A percentile compares a stretch with the other conserved stretches of the same genome.
Conservation (phyloP, 2,113 vertebrate genomes). For the Saguinus midas region DNA sequence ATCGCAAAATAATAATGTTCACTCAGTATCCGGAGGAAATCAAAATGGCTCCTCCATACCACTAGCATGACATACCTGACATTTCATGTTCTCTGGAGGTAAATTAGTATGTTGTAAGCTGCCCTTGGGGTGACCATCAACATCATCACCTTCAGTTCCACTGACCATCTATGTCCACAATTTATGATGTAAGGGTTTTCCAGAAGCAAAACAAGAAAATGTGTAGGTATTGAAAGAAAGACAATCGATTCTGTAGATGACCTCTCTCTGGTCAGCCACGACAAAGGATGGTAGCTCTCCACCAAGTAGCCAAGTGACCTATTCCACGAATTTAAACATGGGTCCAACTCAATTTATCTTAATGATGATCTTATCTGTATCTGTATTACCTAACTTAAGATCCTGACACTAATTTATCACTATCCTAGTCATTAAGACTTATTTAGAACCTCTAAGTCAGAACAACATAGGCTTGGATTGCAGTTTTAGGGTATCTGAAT, state of each 20-base stretch:
- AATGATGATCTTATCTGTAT: not conserved
- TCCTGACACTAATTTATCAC: not conserved
- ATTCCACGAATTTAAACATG: not conserved
- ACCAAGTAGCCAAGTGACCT: not conserved
- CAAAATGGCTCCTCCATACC: not conserved
- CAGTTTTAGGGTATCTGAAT: not conserved
- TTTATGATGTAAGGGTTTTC: not conserved
- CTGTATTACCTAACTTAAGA: not conserved
- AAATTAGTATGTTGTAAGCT: not conserved
- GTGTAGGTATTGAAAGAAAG: not conserved
- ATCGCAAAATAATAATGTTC: not conserved
- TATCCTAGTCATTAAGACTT: not conserved
- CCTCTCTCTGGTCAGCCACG: not conserved
- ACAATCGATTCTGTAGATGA: not conserved
- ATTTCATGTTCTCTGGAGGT: not conserved
- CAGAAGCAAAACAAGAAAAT: not conserved
- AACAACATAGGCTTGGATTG: not conserved
- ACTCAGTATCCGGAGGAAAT: not conserved
- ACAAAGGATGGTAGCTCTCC: not conserved
- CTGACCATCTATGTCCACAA: not conserved
- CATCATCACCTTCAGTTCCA: not conserved
- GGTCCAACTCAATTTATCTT: not conserved
- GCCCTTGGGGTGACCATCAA: not conserved
- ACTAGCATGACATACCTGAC: not conserved
- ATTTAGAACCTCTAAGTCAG: not conserved